Evolutionary conservation across 2,113 vertebrate species (phyloP), one percentile per base, ranked within the genome.

Genomic region (Bubo scandiacus): DNA sequence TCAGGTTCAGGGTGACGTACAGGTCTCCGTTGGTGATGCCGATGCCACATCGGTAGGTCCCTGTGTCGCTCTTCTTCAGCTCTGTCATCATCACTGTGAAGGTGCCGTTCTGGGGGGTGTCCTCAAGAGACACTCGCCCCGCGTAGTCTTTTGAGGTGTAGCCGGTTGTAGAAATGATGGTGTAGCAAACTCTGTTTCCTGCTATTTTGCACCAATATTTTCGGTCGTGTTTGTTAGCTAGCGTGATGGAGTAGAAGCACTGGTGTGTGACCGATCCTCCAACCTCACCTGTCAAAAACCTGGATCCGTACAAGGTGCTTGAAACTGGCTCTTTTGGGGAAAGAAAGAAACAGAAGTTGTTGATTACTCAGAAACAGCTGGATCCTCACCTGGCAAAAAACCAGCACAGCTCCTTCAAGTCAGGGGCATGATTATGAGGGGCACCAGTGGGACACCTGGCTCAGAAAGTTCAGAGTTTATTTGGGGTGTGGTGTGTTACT

Each of bases 131-230:
- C 72, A 97, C 97, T 3, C 98, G 95, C 40, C 95, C 97, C 1
- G 0, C 4, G 23, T 98, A 82, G 27, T 4, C 8, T 2, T 3
- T 5, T 1, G 62, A 59, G 42, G 30, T 71, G 66, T 96, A 96
- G 70, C 29, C 30, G 6, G 30, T 96, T 30, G 96, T 97, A 32
- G 98, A 98, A 55, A 98, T 8, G 7, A 98, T 3, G 19, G 97
- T 98, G 72, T 66, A 38, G 92, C 98, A 98, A 57, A 30, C 1
- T 29, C 25, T 6, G 0, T 10, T 21, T 0, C 7, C 2, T 1
- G 40, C 23, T 2, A 84, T 2, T 55, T 94, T 98, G 67, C 98
- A 98, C 98, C 98, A 98, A 6, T 93, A 98, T 65, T 98, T 98
- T 13, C 98, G 81, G 84, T 91, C 89, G 4, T 97, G 12, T 20